Conservation (phyloP, 2,888 invertebrate genomes). For the Cephus spinipes region DNA sequence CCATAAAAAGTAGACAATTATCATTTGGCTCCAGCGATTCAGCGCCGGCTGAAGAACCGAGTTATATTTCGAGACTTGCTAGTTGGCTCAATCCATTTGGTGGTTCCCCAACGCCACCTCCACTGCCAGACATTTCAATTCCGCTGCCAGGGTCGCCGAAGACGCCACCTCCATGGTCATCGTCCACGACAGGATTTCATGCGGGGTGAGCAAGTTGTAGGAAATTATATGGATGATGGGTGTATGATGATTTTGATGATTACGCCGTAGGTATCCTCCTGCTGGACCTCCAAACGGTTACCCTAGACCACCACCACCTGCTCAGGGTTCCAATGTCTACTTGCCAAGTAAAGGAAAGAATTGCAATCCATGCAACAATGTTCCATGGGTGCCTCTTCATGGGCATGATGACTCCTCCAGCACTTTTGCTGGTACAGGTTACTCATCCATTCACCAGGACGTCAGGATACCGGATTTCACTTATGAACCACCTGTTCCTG, state of each 20-base stretch:
- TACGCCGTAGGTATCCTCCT: neutral
- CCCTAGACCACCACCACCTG: slow-evolving; percentile 26
- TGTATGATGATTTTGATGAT: neutral
- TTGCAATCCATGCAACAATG: slow-evolving; percentile 83
- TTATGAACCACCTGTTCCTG: slow-evolving; percentile 28
- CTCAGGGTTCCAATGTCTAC: slow-evolving; percentile 27
- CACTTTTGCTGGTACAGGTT: slow-evolving; percentile 22
- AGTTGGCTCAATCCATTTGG: slow-evolving; percentile 74
- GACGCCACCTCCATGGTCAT: neutral
- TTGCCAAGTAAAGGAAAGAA: slow-evolving; percentile 67
- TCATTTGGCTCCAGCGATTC: slow-evolving; percentile 25
- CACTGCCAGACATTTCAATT: neutral
- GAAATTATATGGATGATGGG: neutral
- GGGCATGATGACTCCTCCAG: slow-evolving; percentile 13
- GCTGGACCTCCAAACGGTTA: neutral
- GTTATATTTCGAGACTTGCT: slow-evolving; percentile 72
- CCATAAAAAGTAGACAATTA: neutral
- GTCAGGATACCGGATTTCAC: slow-evolving; percentile 41
- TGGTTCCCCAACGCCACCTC: slow-evolving; percentile 28
- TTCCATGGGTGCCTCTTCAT: slow-evolving; percentile 83
- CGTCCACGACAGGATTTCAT: neutral
- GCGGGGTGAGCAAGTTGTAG: neutral
- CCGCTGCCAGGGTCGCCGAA: neutral
- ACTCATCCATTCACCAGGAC: slow-evolving; percentile 26
- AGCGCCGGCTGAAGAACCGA: slow-evolving; percentile 65